phyloP scores from a whole-genome alignment of 2,113 vertebrate genomes.

The Lepus americanus region DNA sequence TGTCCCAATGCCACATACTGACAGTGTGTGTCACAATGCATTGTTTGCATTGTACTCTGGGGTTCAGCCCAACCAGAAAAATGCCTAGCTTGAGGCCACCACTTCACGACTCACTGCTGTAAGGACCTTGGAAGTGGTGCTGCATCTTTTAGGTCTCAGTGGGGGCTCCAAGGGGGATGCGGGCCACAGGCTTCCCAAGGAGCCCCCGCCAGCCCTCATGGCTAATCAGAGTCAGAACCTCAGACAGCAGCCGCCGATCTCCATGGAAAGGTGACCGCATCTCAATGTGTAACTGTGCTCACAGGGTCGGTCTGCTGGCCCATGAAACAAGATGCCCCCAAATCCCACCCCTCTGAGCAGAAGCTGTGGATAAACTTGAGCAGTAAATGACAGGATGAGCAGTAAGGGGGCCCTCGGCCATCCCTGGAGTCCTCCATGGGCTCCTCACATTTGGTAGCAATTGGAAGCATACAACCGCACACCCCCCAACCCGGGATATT shows the following conservation, averaged over 20 bases:
- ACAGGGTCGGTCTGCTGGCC: background rate
- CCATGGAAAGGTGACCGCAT: background rate
- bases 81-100: background rate
- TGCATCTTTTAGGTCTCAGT: background rate
- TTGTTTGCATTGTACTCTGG: background rate
- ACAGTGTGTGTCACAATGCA: background rate
- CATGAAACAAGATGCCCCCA: background rate
- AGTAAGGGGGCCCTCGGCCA: background rate
- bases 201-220: background rate
- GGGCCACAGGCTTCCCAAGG: background rate
- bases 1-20: constrained; percentile 33
- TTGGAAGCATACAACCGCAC: background rate
- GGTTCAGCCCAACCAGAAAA: background rate
- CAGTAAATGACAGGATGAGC: background rate
- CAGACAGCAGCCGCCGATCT: background rate
- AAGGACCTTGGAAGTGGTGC: background rate
- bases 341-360: background rate
- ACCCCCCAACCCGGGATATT: background rate
- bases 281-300: background rate
- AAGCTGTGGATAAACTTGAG: background rate
- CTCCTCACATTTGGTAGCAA: background rate
- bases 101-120: background rate
- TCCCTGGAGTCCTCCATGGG: background rate
- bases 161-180: background rate
- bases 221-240: background rate